Conservation (phyloP, 37 sponge, comb jelly and placozoan genomes). For the Geodia barretti region DNA sequence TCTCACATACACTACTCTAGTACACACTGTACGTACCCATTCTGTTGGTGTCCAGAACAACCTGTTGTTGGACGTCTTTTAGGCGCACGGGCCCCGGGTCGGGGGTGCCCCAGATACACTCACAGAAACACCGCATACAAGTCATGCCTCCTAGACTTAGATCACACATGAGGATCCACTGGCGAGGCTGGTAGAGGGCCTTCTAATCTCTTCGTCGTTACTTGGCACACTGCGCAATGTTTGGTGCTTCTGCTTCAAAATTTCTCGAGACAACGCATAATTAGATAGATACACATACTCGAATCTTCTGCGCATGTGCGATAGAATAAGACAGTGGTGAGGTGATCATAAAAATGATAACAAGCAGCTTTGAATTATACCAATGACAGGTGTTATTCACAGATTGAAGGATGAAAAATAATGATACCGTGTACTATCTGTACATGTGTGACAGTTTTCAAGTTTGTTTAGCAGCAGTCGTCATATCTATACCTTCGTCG, state of each 20-base stretch:
- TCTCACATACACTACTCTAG: not conserved
- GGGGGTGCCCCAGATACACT: conserved; percentile 72
- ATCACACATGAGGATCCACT: not conserved
- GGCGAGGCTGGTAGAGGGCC: too few species aligned
- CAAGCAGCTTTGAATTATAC: not conserved
- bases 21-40: conserved; percentile 68
- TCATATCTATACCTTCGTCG: not conserved
- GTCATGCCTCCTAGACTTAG: conserved; percentile 14
- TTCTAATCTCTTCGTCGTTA: too few species aligned
- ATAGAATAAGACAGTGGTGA: too few species aligned
- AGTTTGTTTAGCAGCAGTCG: not conserved
- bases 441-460: not conserved
- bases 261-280: too few species aligned
- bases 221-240: too few species aligned
- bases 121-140: conserved; percentile 61
- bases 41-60: conserved; percentile 79
- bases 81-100: conserved; percentile 74
- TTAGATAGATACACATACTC: too few species aligned
- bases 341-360: not conserved
- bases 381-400: not conserved
- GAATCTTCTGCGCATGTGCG: not conserved
- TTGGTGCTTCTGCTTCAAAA: too few species aligned
- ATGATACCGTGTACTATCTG: not conserved
- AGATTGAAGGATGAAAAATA: not conserved
- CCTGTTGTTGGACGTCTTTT: conserved; percentile 66